A percentile compares a stretch with the other conserved stretches of the same genome.
Evolutionary conservation across 2,888 invertebrate genomes (phyloP).

Genomic region (Tetranychus piercei): DNA sequence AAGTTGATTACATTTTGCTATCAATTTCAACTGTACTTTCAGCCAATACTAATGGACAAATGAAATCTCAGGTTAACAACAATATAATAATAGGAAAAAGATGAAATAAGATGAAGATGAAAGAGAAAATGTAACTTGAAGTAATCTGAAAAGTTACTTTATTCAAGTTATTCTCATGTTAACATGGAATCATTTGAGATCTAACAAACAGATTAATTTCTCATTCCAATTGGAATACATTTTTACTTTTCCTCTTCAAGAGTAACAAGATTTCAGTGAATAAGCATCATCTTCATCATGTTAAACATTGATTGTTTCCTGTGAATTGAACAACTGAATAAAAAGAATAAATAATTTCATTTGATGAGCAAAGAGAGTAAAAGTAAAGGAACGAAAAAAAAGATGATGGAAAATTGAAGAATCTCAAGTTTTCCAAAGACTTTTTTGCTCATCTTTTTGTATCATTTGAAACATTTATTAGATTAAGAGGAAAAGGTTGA

Average conservation of each 20-base stretch:
- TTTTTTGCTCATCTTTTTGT: not conserved
- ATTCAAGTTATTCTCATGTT: too few relatives aligned
- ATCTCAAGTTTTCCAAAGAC: not conserved
- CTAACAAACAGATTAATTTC: too few relatives aligned
- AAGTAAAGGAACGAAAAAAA: not conserved
- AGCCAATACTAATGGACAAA: not conserved
- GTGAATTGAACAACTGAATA: not conserved
- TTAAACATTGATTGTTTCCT: not conserved
- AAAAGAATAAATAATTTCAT: not conserved
- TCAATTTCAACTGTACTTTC: not conserved
- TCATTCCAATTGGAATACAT: too few relatives aligned
- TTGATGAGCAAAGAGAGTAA: too few relatives aligned
- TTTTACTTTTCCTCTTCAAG: too few relatives aligned
- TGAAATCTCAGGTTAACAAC: not conserved
- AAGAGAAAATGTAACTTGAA: not conserved
- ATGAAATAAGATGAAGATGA: not conserved
- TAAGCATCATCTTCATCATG: too few relatives aligned
- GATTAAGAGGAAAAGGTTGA: not conserved
- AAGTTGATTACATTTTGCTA: constrained; percentile 3
- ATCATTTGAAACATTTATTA: not conserved
- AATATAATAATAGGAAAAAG: not conserved
- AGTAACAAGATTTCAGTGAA: too few relatives aligned
- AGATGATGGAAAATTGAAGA: not conserved
- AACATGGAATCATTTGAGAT: too few relatives aligned
- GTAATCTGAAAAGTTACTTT: too few relatives aligned